phyloP scores from a whole-genome alignment of 1,140 invertebrate species.

The Papilio polyxenes region DNA sequence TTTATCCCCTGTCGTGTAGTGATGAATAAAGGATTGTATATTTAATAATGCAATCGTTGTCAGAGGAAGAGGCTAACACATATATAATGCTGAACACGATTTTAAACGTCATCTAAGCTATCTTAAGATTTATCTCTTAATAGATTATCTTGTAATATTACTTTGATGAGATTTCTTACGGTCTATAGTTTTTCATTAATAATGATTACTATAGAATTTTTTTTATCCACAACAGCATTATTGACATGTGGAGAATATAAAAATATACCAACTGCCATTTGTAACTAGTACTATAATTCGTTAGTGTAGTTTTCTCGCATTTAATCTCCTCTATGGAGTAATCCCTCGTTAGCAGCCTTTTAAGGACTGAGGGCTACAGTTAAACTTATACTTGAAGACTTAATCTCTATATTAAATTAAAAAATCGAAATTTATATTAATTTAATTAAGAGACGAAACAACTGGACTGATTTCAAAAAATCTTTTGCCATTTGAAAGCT shows the following conservation, averaged over 20 bases:
- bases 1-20: constrained; percentile 20
- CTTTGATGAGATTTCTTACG: neutral
- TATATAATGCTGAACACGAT: constrained; percentile 11
- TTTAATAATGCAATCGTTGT: constrained; percentile 4
- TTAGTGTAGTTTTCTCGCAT: neutral
- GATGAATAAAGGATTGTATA: constrained; percentile 20
- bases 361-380: no score
- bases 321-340: neutral
- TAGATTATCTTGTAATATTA: neutral
- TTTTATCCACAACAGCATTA: neutral
- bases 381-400: neutral
- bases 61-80: neutral
- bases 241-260: no score
- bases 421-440: neutral
- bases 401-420: neutral
- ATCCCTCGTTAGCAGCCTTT: neutral
- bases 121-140: neutral
- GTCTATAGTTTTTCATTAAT: neutral
- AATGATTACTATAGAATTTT: neutral
- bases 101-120: constrained; percentile 6
- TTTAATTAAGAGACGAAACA: no score
- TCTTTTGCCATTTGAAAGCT: no score
- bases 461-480: no score
- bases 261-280: no score
- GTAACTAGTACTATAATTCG: neutral